Base-by-base conservation (phyloP, 2,113 vertebrate genomes). In the Myotis lucifugus region DNA sequence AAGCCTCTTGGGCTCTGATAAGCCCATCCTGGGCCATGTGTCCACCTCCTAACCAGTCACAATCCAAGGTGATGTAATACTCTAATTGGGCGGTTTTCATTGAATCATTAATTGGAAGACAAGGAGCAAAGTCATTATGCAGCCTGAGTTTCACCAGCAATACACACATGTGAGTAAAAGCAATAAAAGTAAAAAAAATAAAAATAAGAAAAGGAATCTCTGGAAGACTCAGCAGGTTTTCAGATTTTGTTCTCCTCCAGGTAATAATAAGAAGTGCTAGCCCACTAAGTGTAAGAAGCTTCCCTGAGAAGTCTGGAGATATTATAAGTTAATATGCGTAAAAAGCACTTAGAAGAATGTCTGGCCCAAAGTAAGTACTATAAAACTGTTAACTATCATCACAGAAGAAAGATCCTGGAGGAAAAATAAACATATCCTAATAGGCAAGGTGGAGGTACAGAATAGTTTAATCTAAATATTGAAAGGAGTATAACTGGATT, bases 401-500 rank as follows among this genome's bases (percentile, higher is more conserved):
- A 29, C 1, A 23, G 67, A 52, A 64, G 37, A 90, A 94, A 42
- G 32, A 12, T n/a, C 50, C 69, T 56, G 11, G 32, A 91, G 54
- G 69, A 76, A 10, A 19, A 46, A 61, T 50, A 69, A 79, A 25
- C 13, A 85, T 5, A 76, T 29, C 7, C 12, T 77, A 34, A 34
- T 5, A 81, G 67, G 46, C 18, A 88, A 91, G 70, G 64, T 37
- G 42, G 67, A 50, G 29, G 32, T 42, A 23, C 15, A 52, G 13
- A 61, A 74, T 46, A 46, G 25, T 73, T 95, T 92, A 69, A 69
- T 76, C 37, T 88, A 34, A 56, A 64, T 76, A 76, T 21, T 67
- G 40, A 85, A 81, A 94, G 48, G 37, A 91, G 42, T 73, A 48
- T 86, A 92, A 73, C 40, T 77, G 66, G 74, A 69, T 89, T 93